These are phyloP conservation scores for Alviniconcha strummeri DNA, from an alignment of 2,888 invertebrate species.

Conservation along the genomic window DNA sequence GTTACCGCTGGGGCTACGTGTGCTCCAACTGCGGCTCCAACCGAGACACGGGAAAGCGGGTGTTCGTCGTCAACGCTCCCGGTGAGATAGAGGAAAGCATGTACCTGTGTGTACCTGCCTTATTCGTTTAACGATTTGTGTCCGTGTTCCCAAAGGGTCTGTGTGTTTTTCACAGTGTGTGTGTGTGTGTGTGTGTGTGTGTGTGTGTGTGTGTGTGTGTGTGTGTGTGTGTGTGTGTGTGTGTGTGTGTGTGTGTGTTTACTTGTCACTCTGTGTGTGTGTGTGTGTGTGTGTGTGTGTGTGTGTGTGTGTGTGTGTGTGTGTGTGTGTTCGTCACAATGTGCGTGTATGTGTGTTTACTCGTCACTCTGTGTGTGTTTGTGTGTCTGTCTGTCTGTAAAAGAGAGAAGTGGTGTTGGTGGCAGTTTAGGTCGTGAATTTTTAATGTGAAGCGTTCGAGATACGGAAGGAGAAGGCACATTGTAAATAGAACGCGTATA, in stretches of 20 bases:
- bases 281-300: no score
- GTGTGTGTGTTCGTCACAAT: no score
- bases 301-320: no score
- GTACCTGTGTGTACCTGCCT: neutral
- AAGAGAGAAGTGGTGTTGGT: no score
- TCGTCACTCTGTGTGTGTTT: no score
- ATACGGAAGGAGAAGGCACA: no score
- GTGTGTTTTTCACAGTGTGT: neutral
- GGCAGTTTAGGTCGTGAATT: no score
- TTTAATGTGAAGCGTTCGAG: no score
- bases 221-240: neutral
- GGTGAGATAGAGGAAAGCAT: constrained; percentile 11
- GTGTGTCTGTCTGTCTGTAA: no score
- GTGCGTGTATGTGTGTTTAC: no score
- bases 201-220: neutral
- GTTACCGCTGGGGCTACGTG: constrained; percentile 24
- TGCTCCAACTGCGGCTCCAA: constrained; percentile 29
- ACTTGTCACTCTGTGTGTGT: no score
- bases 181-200: constrained; percentile 4
- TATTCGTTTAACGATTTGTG: neutral
- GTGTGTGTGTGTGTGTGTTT: neutral
- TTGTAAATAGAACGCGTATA: neutral
- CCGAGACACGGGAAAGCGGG: constrained; percentile 13
- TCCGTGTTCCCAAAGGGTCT: neutral
- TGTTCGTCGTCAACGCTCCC: constrained; percentile 30